Conservation (phyloP, 2,888 invertebrate genomes). For the Podotricha telesiphe region DNA sequence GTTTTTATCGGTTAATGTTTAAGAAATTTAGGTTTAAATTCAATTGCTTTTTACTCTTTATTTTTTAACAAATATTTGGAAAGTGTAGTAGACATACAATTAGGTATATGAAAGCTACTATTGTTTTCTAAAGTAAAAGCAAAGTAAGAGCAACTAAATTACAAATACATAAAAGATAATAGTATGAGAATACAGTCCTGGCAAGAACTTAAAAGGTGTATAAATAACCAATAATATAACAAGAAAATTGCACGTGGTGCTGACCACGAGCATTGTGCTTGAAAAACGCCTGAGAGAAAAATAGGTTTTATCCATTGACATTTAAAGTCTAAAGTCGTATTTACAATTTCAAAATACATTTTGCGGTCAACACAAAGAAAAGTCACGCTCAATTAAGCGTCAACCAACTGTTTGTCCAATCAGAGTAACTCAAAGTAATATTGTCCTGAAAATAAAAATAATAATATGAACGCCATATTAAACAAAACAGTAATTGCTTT, state of each 20-base stretch:
- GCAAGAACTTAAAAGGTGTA: slow-evolving; percentile 30
- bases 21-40: too few relatives aligned
- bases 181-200: not conserved
- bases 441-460: slow-evolving; percentile 24
- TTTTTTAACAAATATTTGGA: too few relatives aligned
- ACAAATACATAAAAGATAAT: slow-evolving; percentile 1
- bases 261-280: slow-evolving; percentile 3
- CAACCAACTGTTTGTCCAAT: slow-evolving; percentile 32
- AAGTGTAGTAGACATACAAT: too few relatives aligned
- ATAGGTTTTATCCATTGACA: not conserved
- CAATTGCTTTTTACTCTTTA: too few relatives aligned
- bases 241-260: slow-evolving; percentile 37
- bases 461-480: slow-evolving; percentile 10
- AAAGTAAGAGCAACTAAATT: not conserved
- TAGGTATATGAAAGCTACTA: not conserved
- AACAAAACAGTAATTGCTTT: slow-evolving; percentile 9
- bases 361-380: slow-evolving; percentile 28
- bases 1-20: too few relatives aligned
- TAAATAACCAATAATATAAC: slow-evolving; percentile 36
- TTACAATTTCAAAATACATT: slow-evolving; percentile 11
- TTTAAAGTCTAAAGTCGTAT: slow-evolving; percentile 18
- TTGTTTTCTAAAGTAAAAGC: not conserved
- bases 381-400: slow-evolving; percentile 34
- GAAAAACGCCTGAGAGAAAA: slow-evolving; percentile 3
- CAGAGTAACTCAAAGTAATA: slow-evolving; percentile 29